Conservation (phyloP, 1,140 invertebrate genomes). For the Orussus abietinus region DNA sequence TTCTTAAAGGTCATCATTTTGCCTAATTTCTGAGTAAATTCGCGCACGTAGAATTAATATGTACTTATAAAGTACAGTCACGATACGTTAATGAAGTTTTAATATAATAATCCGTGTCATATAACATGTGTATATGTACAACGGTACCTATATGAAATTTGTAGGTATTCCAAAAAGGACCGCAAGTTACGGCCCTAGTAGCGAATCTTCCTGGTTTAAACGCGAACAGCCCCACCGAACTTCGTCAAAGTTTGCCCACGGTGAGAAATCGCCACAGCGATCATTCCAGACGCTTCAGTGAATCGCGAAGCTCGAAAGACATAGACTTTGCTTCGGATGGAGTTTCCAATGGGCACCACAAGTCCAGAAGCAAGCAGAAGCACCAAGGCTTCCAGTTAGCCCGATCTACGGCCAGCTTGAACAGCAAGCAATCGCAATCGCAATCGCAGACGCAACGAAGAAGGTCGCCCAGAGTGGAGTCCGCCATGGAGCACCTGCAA, state of each 20-base stretch:
- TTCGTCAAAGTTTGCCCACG: constrained; percentile 39
- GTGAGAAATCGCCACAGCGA: constrained; percentile 35
- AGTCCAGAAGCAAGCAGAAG: constrained; percentile 32
- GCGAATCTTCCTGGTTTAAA: constrained; percentile 60
- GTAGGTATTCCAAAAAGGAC: constrained; percentile 64
- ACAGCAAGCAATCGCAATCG: constrained; percentile 34
- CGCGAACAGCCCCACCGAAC: constrained; percentile 37
- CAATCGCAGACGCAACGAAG: constrained; percentile 30
- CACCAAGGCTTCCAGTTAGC: constrained; percentile 32
- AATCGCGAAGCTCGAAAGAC: constrained; percentile 30
- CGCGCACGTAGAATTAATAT: no score
- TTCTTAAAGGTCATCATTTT: no score
- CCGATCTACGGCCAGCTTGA: constrained; percentile 41
- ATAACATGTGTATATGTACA: no score
- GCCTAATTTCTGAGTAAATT: no score
- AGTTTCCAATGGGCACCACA: constrained; percentile 32
- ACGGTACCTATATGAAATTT: no score
- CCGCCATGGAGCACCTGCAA: constrained; percentile 36
- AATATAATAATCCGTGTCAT: no score
- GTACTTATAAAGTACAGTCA: no score
- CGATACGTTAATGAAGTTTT: no score
- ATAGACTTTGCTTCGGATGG: constrained; percentile 36
- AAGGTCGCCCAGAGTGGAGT: constrained; percentile 30
- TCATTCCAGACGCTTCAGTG: constrained; percentile 23
- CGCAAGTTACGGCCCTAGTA: constrained; percentile 56